These are phyloP conservation scores for Turdus rufiventris DNA, from an alignment of 2,113 vertebrate genomes.

Conservation along the genomic window DNA sequence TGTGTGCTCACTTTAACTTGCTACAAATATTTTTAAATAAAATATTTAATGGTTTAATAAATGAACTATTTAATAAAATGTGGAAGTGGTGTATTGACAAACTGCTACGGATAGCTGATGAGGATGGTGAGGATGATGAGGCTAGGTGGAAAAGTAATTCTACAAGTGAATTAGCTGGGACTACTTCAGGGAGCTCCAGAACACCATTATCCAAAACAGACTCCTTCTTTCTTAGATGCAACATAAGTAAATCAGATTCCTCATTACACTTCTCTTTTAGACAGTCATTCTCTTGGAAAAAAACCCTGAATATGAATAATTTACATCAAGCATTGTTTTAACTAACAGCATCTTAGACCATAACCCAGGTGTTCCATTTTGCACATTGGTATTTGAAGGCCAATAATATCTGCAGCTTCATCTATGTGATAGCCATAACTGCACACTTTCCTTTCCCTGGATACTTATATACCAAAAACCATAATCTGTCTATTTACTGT, in stretches of 20 bases:
- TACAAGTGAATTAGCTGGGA: neutral
- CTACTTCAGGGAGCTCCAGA: neutral
- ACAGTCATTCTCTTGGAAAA: neutral
- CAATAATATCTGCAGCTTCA: neutral
- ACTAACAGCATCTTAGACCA: neutral
- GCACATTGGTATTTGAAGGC: neutral
- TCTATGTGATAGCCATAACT: neutral
- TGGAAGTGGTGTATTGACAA: neutral
- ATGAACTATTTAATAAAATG: neutral
- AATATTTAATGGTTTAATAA: too few species aligned
- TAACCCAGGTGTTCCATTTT: neutral
- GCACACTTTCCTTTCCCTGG: neutral
- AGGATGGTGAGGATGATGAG: neutral
- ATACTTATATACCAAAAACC: neutral
- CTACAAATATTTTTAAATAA: neutral
- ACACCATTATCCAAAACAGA: rapidly evolving
- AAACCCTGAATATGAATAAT: neutral
- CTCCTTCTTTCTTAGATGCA: neutral
- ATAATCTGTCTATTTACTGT: neutral
- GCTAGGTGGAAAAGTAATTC: neutral
- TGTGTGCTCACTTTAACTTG: neutral
- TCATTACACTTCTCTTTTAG: neutral
- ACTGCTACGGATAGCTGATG: neutral
- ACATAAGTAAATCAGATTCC: neutral
- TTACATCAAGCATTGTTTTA: neutral